Percentiles rank a stretch among this genome's conserved stretches.
Conservation (phyloP, 2,113 vertebrate genomes). For the Anas platyrhynchos region DNA sequence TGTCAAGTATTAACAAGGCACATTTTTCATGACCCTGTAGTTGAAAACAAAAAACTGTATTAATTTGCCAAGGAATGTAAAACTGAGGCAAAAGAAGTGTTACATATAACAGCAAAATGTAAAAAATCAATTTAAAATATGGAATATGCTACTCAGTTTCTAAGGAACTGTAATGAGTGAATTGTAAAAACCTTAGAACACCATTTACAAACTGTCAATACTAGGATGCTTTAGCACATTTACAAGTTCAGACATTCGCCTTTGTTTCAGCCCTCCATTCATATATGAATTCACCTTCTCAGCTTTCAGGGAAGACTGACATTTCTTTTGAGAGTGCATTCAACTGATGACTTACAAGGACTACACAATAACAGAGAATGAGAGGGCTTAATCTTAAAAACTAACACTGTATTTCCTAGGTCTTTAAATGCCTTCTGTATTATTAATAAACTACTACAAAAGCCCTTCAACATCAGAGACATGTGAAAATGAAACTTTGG, state of each 20-base stretch:
- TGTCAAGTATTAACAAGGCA: slow-evolving; percentile 93
- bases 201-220: background rate
- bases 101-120: background rate
- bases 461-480: background rate
- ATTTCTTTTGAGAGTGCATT: background rate
- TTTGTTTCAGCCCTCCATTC: background rate
- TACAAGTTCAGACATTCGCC: background rate
- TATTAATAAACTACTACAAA: slow-evolving; percentile 6
- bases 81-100: background rate
- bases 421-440: background rate
- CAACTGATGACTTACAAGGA: background rate
- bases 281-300: background rate
- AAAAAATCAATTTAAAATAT: background rate
- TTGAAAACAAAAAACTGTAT: background rate
- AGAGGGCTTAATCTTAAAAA: background rate
- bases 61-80: background rate
- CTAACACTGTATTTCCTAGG: background rate
- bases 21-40: slow-evolving; percentile 93
- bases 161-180: background rate
- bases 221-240: background rate
- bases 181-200: background rate
- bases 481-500: background rate
- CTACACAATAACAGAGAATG: background rate
- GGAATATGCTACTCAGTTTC: background rate
- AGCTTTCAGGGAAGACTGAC: background rate